phyloP scores from a whole-genome alignment of 2,797 vertebrate species.

The Brachyalestes nurse region DNA sequence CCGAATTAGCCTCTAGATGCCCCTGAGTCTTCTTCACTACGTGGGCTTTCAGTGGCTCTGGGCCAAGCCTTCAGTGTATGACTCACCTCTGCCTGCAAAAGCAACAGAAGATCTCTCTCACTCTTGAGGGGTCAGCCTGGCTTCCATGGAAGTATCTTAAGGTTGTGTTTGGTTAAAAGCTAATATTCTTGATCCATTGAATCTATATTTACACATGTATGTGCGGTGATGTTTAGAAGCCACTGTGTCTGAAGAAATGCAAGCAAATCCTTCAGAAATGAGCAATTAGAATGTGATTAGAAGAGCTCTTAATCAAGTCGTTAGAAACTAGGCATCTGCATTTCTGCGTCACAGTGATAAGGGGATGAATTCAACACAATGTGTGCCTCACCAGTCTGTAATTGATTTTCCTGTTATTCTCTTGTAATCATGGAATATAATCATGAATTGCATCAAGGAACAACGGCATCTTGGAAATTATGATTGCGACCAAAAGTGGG shows the following conservation, averaged over 20 bases:
- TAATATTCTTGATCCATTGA: neutral
- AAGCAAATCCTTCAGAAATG: constrained; percentile 64
- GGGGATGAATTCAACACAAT: constrained; percentile 54
- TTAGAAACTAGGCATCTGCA: constrained; percentile 68
- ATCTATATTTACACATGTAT: neutral
- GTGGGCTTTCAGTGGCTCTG: constrained; percentile 17
- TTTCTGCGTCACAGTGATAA: constrained; percentile 53
- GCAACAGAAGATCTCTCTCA: constrained; percentile 5
- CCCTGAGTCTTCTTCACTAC: constrained; percentile 41
- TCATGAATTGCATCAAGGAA: constrained; percentile 71
- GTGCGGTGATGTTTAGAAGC: neutral
- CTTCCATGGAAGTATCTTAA: neutral
- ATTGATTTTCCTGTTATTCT: constrained; percentile 71
- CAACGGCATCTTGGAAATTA: constrained; percentile 37
- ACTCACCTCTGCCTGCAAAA: constrained; percentile 39
- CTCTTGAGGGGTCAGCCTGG: constrained; percentile 2
- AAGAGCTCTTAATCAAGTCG: constrained; percentile 69
- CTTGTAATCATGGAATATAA: constrained; percentile 77
- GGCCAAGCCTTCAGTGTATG: constrained; percentile 30
- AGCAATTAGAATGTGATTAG: constrained; percentile 50
- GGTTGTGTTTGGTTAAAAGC: neutral
- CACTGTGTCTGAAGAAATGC: constrained; percentile 50
- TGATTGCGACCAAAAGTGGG: constrained; percentile 34
- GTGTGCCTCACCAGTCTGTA: constrained; percentile 59
- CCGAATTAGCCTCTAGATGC: constrained; percentile 68